Evolutionary conservation across 2,888 invertebrate genomes (phyloP).

Genomic region (Ypsolopha sequella): DNA sequence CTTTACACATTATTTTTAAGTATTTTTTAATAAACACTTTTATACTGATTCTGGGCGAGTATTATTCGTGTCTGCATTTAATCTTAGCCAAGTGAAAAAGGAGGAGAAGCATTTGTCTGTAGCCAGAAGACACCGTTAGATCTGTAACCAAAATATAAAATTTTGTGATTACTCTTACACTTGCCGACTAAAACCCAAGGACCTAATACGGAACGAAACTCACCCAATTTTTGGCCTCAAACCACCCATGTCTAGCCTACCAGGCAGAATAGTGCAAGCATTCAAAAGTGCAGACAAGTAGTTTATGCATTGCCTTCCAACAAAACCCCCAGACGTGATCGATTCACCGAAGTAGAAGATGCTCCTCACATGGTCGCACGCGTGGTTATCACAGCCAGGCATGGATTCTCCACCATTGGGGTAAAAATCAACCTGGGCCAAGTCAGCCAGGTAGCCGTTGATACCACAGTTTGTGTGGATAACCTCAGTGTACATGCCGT

Average conservation of each 20-base stretch:
- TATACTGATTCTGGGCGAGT: constrained; percentile 6
- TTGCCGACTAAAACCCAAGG: no score
- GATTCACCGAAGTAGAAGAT: constrained; percentile 44
- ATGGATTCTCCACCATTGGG: constrained; percentile 43
- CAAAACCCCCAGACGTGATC: constrained; percentile 30
- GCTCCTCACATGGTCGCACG: constrained; percentile 36
- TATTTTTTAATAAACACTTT: constrained; percentile 12
- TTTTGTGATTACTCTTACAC: no score
- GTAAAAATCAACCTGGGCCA: constrained; percentile 43
- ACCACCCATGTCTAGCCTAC: constrained; percentile 40
- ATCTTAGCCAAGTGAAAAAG: constrained; percentile 26
- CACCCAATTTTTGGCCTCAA: constrained; percentile 38
- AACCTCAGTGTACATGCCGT: constrained; percentile 42
- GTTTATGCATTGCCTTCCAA: constrained; percentile 35
- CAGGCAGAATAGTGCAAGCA: constrained; percentile 26
- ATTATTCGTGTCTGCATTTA: neutral
- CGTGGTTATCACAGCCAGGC: constrained; percentile 40
- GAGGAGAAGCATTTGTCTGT: constrained; percentile 36
- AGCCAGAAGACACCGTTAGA: constrained; percentile 30
- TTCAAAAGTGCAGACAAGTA: constrained; percentile 32
- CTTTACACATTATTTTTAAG: constrained; percentile 14
- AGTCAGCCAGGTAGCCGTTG: constrained; percentile 31
- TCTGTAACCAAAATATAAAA: constrained; percentile 21
- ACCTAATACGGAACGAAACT: constrained; percentile 7
- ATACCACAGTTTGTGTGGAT: constrained; percentile 44